phyloP scores from a whole-genome alignment of 2,888 invertebrate genomes.

The Lamellibrachia satsuma region DNA sequence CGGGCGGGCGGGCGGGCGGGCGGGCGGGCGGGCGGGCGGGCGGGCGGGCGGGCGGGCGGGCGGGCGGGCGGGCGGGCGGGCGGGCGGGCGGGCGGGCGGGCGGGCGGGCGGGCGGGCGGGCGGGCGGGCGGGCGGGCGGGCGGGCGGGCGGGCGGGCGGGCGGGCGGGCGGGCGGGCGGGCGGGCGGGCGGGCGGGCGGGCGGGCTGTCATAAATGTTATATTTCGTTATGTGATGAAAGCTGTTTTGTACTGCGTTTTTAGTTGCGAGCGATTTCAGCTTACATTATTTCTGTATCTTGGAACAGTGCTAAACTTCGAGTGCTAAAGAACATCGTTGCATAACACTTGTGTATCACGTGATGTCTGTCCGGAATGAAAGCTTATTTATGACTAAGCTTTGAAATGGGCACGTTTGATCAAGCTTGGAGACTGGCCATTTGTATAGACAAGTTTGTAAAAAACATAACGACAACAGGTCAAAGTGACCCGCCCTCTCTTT shows the following conservation, averaged over 20 bases:
- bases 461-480: neutral
- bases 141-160: too few relatives aligned
- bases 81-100: too few relatives aligned
- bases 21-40: too few relatives aligned
- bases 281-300: neutral
- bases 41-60: too few relatives aligned
- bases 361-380: neutral
- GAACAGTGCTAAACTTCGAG: neutral
- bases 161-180: too few relatives aligned
- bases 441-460: neutral
- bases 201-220: neutral
- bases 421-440: neutral
- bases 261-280: neutral
- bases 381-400: neutral
- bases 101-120: too few relatives aligned
- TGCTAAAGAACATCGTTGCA: neutral
- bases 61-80: too few relatives aligned
- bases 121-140: too few relatives aligned
- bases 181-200: too few relatives aligned
- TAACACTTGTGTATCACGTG: neutral
- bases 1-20: too few relatives aligned
- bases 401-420: neutral
- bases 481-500: neutral
- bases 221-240: neutral
- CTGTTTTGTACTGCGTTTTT: neutral